These are phyloP conservation scores for Pterocles orientalis DNA, from an alignment of 2,113 vertebrate species.

Conservation along the genomic window DNA sequence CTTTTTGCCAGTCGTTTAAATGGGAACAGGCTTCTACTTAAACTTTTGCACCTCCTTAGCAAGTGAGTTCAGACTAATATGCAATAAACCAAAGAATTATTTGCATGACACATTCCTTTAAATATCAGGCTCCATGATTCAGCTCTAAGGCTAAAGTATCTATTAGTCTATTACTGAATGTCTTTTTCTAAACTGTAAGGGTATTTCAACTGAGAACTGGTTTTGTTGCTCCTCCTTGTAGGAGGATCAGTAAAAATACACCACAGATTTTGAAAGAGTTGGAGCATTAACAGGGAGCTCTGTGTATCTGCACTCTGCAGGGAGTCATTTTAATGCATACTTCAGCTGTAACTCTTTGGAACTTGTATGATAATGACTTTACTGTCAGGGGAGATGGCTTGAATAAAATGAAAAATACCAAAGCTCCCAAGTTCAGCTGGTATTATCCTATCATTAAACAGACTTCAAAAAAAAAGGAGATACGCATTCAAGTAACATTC, in stretches of 20 bases:
- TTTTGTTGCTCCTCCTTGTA: constrained; percentile 7
- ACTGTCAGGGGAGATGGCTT: constrained; percentile 14
- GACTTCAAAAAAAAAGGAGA: neutral
- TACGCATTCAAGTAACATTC: neutral
- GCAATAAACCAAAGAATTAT: neutral
- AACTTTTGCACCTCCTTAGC: neutral
- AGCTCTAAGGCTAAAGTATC: neutral
- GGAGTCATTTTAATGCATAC: constrained; percentile 42
- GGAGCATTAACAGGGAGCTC: constrained; percentile 17
- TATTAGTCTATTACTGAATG: neutral
- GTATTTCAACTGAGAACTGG: constrained; percentile 18
- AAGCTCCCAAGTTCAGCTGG: constrained; percentile 20
- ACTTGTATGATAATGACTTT: constrained; percentile 39
- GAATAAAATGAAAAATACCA: constrained; percentile 35
- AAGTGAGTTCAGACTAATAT: neutral
- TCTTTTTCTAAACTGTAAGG: neutral
- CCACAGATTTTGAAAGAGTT: neutral
- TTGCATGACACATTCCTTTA: neutral
- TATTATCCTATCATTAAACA: constrained; percentile 26
- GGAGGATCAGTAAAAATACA: constrained; percentile 26
- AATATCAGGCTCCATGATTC: neutral
- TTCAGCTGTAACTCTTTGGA: constrained; percentile 50
- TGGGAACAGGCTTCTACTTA: neutral
- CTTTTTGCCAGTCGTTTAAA: neutral
- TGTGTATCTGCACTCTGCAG: constrained; percentile 37